Conservation (phyloP, 2,888 invertebrate species). For the Archips xylosteana region DNA sequence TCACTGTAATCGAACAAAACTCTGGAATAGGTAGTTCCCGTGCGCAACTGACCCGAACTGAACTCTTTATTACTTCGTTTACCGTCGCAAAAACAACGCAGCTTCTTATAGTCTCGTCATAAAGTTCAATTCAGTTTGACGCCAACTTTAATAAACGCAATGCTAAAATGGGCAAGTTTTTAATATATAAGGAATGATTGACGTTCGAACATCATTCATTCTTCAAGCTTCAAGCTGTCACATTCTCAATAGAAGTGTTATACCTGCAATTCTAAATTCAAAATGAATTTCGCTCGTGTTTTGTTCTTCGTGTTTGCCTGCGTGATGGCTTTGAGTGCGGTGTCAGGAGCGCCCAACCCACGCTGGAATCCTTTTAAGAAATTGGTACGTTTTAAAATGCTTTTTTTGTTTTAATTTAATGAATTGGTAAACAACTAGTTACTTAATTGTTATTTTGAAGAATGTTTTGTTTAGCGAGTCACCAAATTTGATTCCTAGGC, state of each 20-base stretch:
- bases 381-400: conserved; percentile 49
- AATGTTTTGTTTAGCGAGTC: too few species aligned
- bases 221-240: conserved; percentile 16
- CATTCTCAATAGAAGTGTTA: background rate
- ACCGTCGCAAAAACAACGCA: background rate
- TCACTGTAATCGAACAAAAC: conserved; percentile 17
- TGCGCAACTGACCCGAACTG: conserved; percentile 12
- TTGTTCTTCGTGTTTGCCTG: conserved; percentile 62
- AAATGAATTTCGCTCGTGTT: conserved; percentile 62
- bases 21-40: conserved; percentile 31
- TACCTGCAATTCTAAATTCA: conserved; percentile 36
- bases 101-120: background rate
- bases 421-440: too few species aligned
- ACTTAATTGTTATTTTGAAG: too few species aligned
- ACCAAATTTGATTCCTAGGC: too few species aligned
- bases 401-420: background rate
- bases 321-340: conserved; percentile 51
- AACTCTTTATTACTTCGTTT: conserved; percentile 15
- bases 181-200: conserved; percentile 27
- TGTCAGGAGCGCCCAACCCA: conserved; percentile 56
- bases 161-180: conserved; percentile 4
- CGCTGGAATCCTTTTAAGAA: conserved; percentile 62
- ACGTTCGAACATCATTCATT: conserved; percentile 35
- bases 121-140: conserved; percentile 10
- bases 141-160: background rate